These are phyloP conservation scores for Alviniconcha marisindica DNA, from an alignment of 1,140 invertebrate species.

Conservation along the genomic window DNA sequence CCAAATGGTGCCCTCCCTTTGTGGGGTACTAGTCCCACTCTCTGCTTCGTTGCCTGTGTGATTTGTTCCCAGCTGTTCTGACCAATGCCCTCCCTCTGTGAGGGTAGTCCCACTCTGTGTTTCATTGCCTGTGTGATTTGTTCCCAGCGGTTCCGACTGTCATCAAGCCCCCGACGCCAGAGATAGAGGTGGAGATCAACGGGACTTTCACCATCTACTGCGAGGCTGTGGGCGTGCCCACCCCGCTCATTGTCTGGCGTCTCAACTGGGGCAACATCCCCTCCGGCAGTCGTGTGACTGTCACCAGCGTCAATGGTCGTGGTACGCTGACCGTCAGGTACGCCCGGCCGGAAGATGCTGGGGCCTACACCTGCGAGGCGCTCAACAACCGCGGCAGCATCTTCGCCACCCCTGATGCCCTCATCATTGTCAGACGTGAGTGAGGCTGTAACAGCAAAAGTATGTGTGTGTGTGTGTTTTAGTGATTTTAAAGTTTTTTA, in stretches of 20 bases:
- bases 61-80: no score
- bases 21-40: no score
- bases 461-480: no score
- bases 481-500: no score
- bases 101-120: no score
- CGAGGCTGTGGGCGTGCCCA: constrained; percentile 91
- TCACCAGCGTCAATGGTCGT: constrained; percentile 85
- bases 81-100: no score
- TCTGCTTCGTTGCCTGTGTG: no score
- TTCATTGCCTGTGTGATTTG: neutral
- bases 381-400: constrained; percentile 90
- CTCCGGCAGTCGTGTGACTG: constrained; percentile 86
- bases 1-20: no score
- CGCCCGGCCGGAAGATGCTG: constrained; percentile 85
- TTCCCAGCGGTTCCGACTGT: constrained; percentile 80
- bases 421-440: constrained; percentile 86
- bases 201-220: constrained; percentile 88
- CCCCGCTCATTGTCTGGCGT: constrained; percentile 95
- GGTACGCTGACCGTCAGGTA: constrained; percentile 89
- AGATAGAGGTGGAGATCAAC: constrained; percentile 83
- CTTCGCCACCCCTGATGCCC: constrained; percentile 93
- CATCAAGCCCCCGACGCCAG: constrained; percentile 80
- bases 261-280: constrained; percentile 97
- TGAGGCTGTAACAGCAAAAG: no score
- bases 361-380: constrained; percentile 98